These are phyloP conservation scores for Carcina quercana DNA, from an alignment of 2,888 invertebrate genomes.

Conservation along the genomic window DNA sequence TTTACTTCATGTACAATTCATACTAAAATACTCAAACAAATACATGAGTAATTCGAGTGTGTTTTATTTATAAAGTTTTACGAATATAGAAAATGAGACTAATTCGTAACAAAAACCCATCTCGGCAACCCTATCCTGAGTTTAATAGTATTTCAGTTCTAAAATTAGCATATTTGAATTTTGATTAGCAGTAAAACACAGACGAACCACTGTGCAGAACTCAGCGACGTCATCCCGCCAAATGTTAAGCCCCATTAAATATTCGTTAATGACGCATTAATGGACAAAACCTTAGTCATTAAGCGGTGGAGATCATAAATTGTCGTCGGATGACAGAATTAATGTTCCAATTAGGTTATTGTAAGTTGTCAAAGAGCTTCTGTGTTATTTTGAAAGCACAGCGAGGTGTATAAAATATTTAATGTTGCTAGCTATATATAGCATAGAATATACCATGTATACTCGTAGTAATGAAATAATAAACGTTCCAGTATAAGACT, in stretches of 20 bases:
- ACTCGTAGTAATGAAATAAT: too few species aligned
- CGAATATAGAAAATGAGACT: too few species aligned
- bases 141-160: slow-evolving; percentile 45
- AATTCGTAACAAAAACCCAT: too few species aligned
- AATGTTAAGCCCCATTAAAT: slow-evolving; percentile 43
- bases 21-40: too few species aligned
- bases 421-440: too few species aligned
- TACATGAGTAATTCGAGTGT: too few species aligned
- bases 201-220: slow-evolving; percentile 34
- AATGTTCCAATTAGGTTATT: slow-evolving; percentile 35
- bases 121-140: not conserved
- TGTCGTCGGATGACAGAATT: slow-evolving; percentile 27
- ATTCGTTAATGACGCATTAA: slow-evolving; percentile 48
- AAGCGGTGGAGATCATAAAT: slow-evolving; percentile 40
- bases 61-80: too few species aligned
- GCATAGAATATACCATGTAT: too few species aligned
- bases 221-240: slow-evolving; percentile 31
- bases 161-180: slow-evolving; percentile 65
- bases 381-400: too few species aligned
- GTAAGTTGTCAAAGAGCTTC: slow-evolving; percentile 23
- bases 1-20: too few species aligned
- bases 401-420: too few species aligned
- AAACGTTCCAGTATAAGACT: too few species aligned
- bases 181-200: slow-evolving; percentile 62
- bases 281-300: slow-evolving; percentile 54